Percentiles rank a stretch among this genome's conserved stretches.
phyloP scores from a whole-genome alignment of 1,140 invertebrate species.

The Idris sp. region DNA sequence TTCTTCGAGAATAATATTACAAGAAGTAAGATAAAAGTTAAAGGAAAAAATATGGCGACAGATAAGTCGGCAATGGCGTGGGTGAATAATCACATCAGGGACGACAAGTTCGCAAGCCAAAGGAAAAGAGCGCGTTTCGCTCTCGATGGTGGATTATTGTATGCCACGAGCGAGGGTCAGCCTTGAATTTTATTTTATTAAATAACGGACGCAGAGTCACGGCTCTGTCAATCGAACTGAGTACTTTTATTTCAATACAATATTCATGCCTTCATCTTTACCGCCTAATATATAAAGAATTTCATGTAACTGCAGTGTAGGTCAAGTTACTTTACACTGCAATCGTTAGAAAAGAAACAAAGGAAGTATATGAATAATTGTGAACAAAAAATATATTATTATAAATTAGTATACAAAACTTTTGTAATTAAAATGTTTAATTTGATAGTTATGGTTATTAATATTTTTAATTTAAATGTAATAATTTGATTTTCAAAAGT shows the following conservation, averaged over 20 bases:
- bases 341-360: too few relatives aligned
- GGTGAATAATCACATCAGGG: constrained; percentile 62
- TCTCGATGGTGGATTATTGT: constrained; percentile 48
- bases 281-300: too few relatives aligned
- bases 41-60: constrained; percentile 12
- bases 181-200: constrained; percentile 68
- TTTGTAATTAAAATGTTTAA: too few relatives aligned
- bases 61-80: constrained; percentile 34
- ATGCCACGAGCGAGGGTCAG: constrained; percentile 48
- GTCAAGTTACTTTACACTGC: too few relatives aligned
- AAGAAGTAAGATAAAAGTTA: too few relatives aligned
- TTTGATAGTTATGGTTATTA: too few relatives aligned
- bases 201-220: constrained; percentile 60
- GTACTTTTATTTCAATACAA: constrained; percentile 5
- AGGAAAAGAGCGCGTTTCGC: constrained; percentile 42
- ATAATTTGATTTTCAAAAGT: too few relatives aligned
- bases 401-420: too few relatives aligned
- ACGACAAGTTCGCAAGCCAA: constrained; percentile 45
- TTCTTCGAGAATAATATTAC: neutral
- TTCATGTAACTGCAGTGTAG: too few relatives aligned
- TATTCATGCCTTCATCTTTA: constrained; percentile 30
- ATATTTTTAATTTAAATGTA: too few relatives aligned
- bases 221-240: constrained; percentile 33
- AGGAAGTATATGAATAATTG: too few relatives aligned
- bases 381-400: too few relatives aligned